Evolutionary conservation across 2,113 vertebrate genomes (phyloP).

Genomic region (Megatriorchis doriae): DNA sequence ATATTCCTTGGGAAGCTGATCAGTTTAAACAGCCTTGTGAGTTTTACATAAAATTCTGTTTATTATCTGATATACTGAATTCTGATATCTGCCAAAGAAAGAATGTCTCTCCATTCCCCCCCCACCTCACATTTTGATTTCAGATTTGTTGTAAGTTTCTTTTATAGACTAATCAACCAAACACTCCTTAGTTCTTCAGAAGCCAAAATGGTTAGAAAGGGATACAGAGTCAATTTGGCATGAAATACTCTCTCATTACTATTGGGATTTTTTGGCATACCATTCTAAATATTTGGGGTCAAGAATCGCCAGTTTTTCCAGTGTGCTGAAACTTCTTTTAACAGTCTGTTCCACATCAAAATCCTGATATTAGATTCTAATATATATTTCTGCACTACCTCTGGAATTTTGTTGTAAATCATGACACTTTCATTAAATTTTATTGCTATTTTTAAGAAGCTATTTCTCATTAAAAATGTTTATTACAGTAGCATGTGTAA

Average conservation of each 20-base stretch:
- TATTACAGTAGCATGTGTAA: background rate
- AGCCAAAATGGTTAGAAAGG: background rate
- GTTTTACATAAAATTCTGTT: background rate
- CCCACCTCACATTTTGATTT: background rate
- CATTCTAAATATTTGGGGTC: background rate
- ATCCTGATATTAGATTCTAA: background rate
- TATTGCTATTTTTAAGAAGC: background rate
- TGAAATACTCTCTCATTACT: background rate
- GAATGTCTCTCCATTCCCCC: background rate
- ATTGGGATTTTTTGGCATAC: background rate
- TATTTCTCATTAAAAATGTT: background rate
- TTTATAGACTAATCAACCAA: background rate
- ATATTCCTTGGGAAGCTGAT: background rate
- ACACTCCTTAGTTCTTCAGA: background rate
- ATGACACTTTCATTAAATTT: background rate
- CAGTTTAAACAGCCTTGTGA: background rate
- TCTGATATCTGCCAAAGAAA: background rate
- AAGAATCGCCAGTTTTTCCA: background rate
- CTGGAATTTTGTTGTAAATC: background rate
- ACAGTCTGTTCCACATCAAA: background rate
- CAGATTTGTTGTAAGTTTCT: background rate
- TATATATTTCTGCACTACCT: background rate
- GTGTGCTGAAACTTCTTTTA: background rate
- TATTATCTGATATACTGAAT: background rate
- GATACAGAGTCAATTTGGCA: background rate